Evolutionary conservation across 2,797 vertebrate species (phyloP).

Genomic region (Crocidura indochinensis): DNA sequence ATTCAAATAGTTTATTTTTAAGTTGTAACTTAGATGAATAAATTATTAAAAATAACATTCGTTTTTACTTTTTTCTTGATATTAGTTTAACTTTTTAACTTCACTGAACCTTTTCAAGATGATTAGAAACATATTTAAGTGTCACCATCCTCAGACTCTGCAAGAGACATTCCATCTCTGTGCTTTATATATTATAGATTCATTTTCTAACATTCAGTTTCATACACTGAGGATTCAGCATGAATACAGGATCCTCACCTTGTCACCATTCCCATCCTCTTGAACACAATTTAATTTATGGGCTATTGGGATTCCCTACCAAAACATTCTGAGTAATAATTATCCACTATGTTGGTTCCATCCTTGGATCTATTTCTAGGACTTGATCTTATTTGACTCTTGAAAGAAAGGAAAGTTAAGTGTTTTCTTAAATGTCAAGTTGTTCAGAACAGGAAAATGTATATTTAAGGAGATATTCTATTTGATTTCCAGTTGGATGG

Average conservation of each 20-base stretch:
- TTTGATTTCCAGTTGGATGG: not conserved
- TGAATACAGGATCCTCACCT: not conserved
- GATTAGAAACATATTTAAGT: not conserved
- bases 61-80: not conserved
- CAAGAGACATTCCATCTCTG: not conserved
- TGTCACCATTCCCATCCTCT: accelerated
- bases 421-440: constrained; percentile 1
- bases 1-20: not conserved
- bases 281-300: not conserved
- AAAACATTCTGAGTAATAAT: not conserved
- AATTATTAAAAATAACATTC: not conserved
- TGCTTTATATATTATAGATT: not conserved
- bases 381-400: not conserved
- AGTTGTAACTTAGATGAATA: not conserved
- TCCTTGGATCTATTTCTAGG: not conserved
- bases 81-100: constrained; percentile 7
- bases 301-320: not conserved
- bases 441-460: not conserved
- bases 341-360: not conserved
- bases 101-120: not conserved
- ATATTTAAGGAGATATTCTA: not conserved
- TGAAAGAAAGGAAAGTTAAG: not conserved
- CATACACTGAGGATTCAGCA: not conserved
- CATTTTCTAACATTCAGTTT: not conserved
- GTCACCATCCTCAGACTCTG: not conserved